These are phyloP conservation scores for Dasypolia templi DNA, from an alignment of 2,888 invertebrate genomes.

Conservation along the genomic window DNA sequence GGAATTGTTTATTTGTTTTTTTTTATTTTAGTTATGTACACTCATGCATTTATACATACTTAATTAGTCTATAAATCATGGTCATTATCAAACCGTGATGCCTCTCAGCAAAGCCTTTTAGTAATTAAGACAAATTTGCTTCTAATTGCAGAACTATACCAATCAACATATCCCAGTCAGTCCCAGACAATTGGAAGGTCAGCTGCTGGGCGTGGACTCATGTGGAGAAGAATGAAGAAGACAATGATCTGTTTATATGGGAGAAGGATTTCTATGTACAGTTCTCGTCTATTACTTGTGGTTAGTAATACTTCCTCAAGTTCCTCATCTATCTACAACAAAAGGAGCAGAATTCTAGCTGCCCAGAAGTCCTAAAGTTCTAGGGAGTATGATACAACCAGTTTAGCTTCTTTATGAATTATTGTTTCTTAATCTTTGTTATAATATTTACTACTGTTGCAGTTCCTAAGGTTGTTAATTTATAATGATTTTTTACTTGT, in stretches of 20 bases:
- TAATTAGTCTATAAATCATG: neutral
- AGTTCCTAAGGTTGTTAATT: neutral
- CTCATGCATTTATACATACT: neutral
- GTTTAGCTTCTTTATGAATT: neutral
- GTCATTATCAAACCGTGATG: neutral
- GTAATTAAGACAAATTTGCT: neutral
- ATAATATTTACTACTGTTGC: too few species aligned
- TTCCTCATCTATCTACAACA: too few species aligned
- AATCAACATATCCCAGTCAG: constrained; percentile 62
- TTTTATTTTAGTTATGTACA: too few species aligned
- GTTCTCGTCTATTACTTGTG: constrained; percentile 87
- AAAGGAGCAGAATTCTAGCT: neutral
- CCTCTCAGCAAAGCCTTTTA: neutral
- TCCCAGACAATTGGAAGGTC: constrained; percentile 72
- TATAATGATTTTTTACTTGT: too few species aligned
- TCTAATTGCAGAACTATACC: constrained; percentile 72
- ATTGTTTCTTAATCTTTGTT: neutral
- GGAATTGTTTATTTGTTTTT: neutral
- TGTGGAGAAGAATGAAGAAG: constrained; percentile 70
- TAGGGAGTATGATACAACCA: too few species aligned
- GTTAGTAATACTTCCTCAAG: constrained; percentile 71
- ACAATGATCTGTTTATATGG: constrained; percentile 86
- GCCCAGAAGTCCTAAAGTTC: neutral
- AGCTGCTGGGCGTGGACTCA: constrained; percentile 77
- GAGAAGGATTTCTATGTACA: constrained; percentile 91